Percentiles rank a stretch among this genome's conserved stretches.
Conservation (phyloP, 2,797 vertebrate species). For the Sternarchorhynchus goeldii region DNA sequence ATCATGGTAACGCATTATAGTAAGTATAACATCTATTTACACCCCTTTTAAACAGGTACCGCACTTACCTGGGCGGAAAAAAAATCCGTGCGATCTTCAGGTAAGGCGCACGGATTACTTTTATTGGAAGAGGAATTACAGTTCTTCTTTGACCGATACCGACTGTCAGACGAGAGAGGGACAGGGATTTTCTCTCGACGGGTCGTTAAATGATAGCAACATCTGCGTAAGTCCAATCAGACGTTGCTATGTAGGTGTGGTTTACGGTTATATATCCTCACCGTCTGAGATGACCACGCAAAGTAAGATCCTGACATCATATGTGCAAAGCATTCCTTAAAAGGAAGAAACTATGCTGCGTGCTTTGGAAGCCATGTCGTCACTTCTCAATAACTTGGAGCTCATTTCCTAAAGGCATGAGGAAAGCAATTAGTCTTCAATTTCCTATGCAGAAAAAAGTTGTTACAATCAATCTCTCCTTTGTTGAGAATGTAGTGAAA, state of each 20-base stretch:
- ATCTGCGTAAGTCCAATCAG: slow-evolving; percentile 79
- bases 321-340: slow-evolving; percentile 53
- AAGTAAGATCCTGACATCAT: slow-evolving; percentile 55
- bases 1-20: neutral
- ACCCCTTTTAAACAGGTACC: neutral
- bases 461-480: too few relatives aligned
- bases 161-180: slow-evolving; percentile 44
- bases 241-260: slow-evolving; percentile 72
- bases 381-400: slow-evolving; percentile 6
- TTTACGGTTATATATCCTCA: slow-evolving; percentile 60
- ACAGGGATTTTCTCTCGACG: slow-evolving; percentile 57
- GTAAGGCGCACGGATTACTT: slow-evolving; percentile 20
- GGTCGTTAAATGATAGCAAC: slow-evolving; percentile 72
- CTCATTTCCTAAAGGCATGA: too few relatives aligned
- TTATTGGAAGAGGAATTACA: slow-evolving; percentile 18
- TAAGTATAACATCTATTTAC: neutral
- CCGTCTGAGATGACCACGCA: slow-evolving; percentile 44
- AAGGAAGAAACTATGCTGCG: slow-evolving; percentile 40
- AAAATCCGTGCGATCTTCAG: neutral
- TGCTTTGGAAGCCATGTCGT: slow-evolving; percentile 36
- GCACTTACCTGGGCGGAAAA: slow-evolving; percentile 45
- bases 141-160: slow-evolving; percentile 34
- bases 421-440: too few relatives aligned
- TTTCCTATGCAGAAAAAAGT: too few relatives aligned
- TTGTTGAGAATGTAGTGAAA: too few relatives aligned